Evolutionary conservation across 2,888 invertebrate species (phyloP), one percentile per base, ranked within the genome.

Genomic region (Ptilodon capucinus): DNA sequence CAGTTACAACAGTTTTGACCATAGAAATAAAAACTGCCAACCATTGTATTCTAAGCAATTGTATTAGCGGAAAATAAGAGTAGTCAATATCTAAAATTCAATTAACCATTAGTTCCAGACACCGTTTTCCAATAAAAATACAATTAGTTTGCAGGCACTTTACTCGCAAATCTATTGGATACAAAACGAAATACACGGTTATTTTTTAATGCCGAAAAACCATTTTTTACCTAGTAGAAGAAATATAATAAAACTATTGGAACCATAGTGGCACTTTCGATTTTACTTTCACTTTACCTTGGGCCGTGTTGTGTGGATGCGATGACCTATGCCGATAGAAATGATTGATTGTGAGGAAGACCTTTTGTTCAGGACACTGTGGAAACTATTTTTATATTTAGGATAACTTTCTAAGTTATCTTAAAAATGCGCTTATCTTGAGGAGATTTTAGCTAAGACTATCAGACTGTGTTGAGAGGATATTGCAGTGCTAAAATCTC

Each of bases 221-320:
- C 13, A 4, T 40, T 46, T 51, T 43, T 18, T 67, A 60, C 39
- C 21, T 54, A 41, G 16, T 40, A 51, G 36, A 56, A 59, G 18
- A 60, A 51, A 59, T 54, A 60, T 71, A 64, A 60, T 59, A 58
- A 62, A 61, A 66, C 49, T 46, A 58, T 67, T 65, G 57, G 58
- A 59, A 61, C 49, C 41, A 23, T 38, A 62, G 64, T 69, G 52
- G 60, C 68, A 84, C 84, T 86, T 85, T 86, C 84, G 72, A 77
- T 66, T 74, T 46, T 59, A 70, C 86, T 86, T 86, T 86, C 86
- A 79, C 84, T 79, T 67, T 70, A 74, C 79, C 77, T 79, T 79
- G 81, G 61, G 68, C 68, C 43, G 60, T 73, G 76, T 69, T 71
- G 76, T 69, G 64, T 68, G 57, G 63, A 76, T 77, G 68, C 79